phyloP scores from a whole-genome alignment of 2,888 invertebrate genomes.

The Campoletis raptor region DNA sequence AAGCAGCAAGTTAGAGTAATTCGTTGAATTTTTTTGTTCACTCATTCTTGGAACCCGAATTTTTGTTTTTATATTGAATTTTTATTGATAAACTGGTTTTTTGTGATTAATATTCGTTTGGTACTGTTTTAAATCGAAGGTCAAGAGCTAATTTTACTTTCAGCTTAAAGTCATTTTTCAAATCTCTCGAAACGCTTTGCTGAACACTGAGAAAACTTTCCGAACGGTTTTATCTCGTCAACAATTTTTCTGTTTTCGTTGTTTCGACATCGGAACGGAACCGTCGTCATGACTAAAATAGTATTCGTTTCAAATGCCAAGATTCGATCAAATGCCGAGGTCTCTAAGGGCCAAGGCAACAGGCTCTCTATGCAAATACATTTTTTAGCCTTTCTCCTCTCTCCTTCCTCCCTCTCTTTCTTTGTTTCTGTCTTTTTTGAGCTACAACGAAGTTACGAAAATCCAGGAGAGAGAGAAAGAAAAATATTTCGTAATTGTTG shows the following conservation, averaged over 20 bases:
- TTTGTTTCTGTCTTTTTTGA: neutral
- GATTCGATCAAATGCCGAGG: slow-evolving; percentile 65
- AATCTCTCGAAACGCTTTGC: neutral
- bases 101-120: neutral
- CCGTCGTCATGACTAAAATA: slow-evolving; percentile 42
- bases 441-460: neutral
- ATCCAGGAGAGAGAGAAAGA: neutral
- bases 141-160: neutral
- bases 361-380: neutral
- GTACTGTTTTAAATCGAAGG: neutral
- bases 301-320: slow-evolving; percentile 58
- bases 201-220: neutral
- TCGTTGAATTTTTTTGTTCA: neutral
- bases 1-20: neutral
- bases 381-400: neutral
- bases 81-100: neutral
- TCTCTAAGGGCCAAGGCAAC: slow-evolving; percentile 57
- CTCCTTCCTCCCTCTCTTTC: neutral
- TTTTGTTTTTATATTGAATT: neutral
- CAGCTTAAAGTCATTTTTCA: neutral
- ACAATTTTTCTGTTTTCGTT: neutral
- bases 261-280: slow-evolving; percentile 48
- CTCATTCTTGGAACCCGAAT: neutral
- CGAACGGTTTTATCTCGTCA: neutral
- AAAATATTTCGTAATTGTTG: slow-evolving; percentile 22